These are phyloP conservation scores for Sialis fuliginosa DNA, from an alignment of 2,888 invertebrate genomes.

Conservation along the genomic window DNA sequence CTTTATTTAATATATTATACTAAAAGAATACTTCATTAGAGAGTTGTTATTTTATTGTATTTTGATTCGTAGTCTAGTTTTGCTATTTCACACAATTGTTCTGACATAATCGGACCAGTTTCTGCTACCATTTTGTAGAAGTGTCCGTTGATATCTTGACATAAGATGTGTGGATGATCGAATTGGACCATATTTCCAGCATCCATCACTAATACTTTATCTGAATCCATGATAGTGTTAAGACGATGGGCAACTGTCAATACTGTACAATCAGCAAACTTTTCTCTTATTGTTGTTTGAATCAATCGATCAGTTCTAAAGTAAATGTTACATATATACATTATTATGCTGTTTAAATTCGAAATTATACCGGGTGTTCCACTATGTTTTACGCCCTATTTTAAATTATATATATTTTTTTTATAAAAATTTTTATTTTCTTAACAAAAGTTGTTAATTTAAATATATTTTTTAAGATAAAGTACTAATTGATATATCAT, in stretches of 20 bases:
- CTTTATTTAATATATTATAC: too few species aligned
- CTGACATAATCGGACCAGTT: constrained; percentile 19
- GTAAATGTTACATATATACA: constrained; percentile 11
- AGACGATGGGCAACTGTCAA: constrained; percentile 69
- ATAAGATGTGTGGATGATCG: constrained; percentile 28
- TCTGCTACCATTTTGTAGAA: constrained; percentile 22
- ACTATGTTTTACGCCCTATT: background rate
- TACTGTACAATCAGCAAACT: constrained; percentile 60
- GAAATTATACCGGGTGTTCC: background rate
- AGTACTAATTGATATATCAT: too few species aligned
- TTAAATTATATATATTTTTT: too few species aligned
- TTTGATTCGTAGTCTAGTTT: constrained; percentile 10
- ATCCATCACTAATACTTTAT: constrained; percentile 45
- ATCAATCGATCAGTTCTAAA: constrained; percentile 56
- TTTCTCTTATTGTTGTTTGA: constrained; percentile 53
- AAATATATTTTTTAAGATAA: too few species aligned
- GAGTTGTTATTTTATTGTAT: too few species aligned
- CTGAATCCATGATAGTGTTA: constrained; percentile 73
- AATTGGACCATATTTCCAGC: constrained; percentile 32
- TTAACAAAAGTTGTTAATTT: too few species aligned
- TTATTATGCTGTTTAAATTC: too few species aligned
- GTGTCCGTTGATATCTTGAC: constrained; percentile 18
- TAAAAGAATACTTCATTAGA: too few species aligned
- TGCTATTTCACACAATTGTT: constrained; percentile 15
- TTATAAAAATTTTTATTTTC: too few species aligned